Base-by-base conservation (phyloP, 2,888 invertebrate species). In the Drosophila testacea region DNA sequence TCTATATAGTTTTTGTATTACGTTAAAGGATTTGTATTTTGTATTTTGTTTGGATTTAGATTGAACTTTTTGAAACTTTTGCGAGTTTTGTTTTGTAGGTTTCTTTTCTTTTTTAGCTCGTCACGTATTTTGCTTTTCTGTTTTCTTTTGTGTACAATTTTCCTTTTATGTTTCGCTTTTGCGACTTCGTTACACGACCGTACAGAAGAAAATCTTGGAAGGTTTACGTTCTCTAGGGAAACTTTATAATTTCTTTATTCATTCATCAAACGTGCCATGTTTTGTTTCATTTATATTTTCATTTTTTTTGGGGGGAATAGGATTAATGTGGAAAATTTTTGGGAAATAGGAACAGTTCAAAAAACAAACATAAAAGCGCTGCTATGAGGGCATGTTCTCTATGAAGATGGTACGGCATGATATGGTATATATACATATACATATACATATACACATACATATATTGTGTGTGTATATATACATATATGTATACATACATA, bases 201-300 rank as follows among this genome's bases (percentile, higher is more conserved):
- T 52, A 39, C 34, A 50, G 7, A 41, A 22, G 28, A 57, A 54
- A 55, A 36, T 69, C 47, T 76, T 51, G 38, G 28, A 71, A 71
- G 34, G 27, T 50, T 51, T 27, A 52, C 44, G 56, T 11, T 22
- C 32, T 41, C 4, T 13, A 36, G 44, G 11, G 32, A 48, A 46
- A 63, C 42, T 46, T 42, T 3, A 41, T 59, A 22, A 52, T 59
- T 62, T 54, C 34, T 55, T 59, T 36, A n/a, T 50, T 59, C 27
- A 54, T 71, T 61, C 42, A 77, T 71, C 62, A 10, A 79, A 74
- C 88, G 83, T 83, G 83, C 83, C 83, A 83, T 88, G 83, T 83
- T 88, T 82, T 73, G 57, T 68, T 57, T 57, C 16, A 47, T 57
- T 27, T 41, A 46, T 62, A 39, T 54, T 32, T 32, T 11, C 36